Percentiles rank a stretch among this genome's conserved stretches.
Evolutionary conservation across 2,888 invertebrate genomes (phyloP).

Genomic region (Drymonia ruficornis): DNA sequence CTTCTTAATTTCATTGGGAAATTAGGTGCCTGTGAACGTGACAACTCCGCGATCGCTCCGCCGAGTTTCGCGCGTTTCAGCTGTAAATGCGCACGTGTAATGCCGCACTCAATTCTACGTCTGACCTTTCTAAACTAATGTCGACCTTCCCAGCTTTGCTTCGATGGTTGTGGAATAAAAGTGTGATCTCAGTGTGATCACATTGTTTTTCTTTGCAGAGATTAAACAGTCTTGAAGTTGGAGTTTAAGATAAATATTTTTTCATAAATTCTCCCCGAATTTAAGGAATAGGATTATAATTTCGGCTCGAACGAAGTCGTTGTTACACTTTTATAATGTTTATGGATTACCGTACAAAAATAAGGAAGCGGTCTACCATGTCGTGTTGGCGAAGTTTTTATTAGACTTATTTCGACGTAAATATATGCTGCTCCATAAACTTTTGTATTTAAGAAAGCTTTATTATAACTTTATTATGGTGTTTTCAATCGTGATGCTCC

Average conservation of each 20-base stretch:
- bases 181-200: too few relatives aligned
- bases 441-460: conserved; percentile 33
- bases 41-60: conserved; percentile 11
- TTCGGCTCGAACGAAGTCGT: too few relatives aligned
- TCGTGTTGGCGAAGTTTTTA: conserved; percentile 47
- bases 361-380: conserved; percentile 33
- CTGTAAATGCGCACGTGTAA: conserved; percentile 16
- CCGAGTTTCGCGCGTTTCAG: conserved; percentile 23
- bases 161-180: background rate
- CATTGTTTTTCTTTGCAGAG: too few relatives aligned
- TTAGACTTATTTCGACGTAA: conserved; percentile 32
- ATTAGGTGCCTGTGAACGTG: conserved; percentile 26
- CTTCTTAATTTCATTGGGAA: conserved; percentile 45
- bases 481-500: conserved; percentile 3
- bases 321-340: background rate
- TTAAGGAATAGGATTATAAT: too few relatives aligned
- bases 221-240: too few relatives aligned
- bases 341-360: conserved; percentile 14
- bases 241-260: too few relatives aligned
- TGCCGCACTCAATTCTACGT: conserved; percentile 1
- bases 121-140: background rate
- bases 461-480: conserved; percentile 9
- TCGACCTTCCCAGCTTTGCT: background rate
- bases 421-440: conserved; percentile 32
- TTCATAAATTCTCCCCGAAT: too few relatives aligned